Evolutionary conservation across 2,888 invertebrate genomes (phyloP), one percentile per base, ranked within the genome.

Genomic region (Philaethria dido): DNA sequence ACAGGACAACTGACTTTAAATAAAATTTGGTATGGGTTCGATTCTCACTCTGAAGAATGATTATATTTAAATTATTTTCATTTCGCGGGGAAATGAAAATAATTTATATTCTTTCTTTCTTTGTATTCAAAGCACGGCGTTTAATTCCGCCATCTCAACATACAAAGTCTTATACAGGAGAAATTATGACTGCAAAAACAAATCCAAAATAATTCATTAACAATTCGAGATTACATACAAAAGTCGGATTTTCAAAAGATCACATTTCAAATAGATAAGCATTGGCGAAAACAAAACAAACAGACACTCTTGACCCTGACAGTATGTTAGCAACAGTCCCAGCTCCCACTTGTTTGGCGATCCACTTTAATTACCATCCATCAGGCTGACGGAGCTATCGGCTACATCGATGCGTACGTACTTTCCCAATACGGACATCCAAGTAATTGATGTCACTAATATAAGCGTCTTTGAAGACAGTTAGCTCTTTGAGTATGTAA

Each of bases 321-420:
- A 72, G 62, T 64, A 67, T 50, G 64, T 61, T 63, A 57, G 66
- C 45, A 64, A 65, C 64, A 74, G 69, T 76, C 75, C 75, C 75
- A 75, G 61, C 74, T n/a, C n/a, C n/a, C n/a, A 73, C 72, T 73
- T 70, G 75, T 73, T 70, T 68, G 74, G 71, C 73, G 77, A 75
- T 72, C 72, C 66, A 72, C 69, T 73, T 84, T 86, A 85, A 86
- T 87, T 86, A 87, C 86, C 79, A 87, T 88, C 87, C 83, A 75
- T 74, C 74, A 65, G 62, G 60, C 61, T 72, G 76, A 75, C 78
- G 69, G 78, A 73, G 74, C 77, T 82, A 84, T 84, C 85, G 78
- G 72, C 76, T 74, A 77, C 79, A 79, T 78, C 73, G 72, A 72
- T 72, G 72, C 69, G 66, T 66, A 61, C 55, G 73, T 73, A 39